These are phyloP conservation scores for Nothoprocta perdicaria DNA, from an alignment of 2,113 vertebrate species.

Conservation along the genomic window DNA sequence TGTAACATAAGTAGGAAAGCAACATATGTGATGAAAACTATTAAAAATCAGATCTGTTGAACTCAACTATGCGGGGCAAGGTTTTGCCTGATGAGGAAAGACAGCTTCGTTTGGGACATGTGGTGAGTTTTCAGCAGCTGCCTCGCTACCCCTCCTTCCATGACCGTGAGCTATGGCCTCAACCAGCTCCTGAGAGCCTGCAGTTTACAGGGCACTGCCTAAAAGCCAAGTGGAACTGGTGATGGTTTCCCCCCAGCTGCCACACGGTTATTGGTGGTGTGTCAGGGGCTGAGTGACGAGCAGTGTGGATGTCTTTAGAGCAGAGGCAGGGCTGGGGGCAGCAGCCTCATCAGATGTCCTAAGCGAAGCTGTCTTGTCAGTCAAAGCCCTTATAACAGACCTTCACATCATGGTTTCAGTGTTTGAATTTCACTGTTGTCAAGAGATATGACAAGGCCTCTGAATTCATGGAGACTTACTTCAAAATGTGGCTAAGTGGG, in stretches of 20 bases:
- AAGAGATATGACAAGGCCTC: background rate
- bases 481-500: background rate
- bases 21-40: background rate
- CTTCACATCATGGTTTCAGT: background rate
- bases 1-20: background rate
- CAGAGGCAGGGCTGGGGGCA: background rate
- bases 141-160: background rate
- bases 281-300: slow-evolving; percentile 33
- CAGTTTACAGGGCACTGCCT: background rate
- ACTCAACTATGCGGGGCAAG: background rate
- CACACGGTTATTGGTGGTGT: background rate
- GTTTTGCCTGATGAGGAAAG: background rate
- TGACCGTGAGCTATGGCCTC: background rate
- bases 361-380: slow-evolving; percentile 29
- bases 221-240: background rate
- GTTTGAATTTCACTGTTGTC: background rate
- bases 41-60: background rate
- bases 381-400: slow-evolving; percentile 19
- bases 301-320: background rate
- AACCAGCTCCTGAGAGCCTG: background rate
- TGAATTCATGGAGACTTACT: background rate
- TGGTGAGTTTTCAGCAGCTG: background rate
- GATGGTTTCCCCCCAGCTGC: slow-evolving; percentile 2
- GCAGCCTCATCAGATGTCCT: background rate
- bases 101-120: background rate